Evolutionary conservation across 2,113 vertebrate genomes (phyloP), one percentile per base, ranked within the genome.

Genomic region (Corythoichthys haematopterus): DNA sequence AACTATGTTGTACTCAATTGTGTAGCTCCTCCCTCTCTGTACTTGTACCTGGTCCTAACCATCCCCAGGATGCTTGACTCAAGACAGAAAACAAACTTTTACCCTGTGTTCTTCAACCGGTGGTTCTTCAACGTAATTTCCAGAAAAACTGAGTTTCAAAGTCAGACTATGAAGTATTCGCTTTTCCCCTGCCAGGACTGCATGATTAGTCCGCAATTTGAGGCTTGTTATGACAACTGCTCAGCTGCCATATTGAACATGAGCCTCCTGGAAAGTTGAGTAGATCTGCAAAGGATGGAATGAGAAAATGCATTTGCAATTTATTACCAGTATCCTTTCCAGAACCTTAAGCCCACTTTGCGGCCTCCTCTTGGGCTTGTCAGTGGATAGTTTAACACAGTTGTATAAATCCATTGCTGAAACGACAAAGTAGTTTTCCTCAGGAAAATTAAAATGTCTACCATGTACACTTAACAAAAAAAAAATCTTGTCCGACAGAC

Each of bases 191-290:
- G 66, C 51, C 45, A 57, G 69, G 48, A 43, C 69, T 20, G 43
- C 36, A 46, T 63, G 64, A 20, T 66, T 62, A 65, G 60, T 70
- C 73, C 65, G 66, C 52, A 55, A 64, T 72, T 60, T 15, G 55
- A 67, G 65, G 9, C 40, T 68, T 68, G 69, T 20, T 71, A 69
- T 65, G 81, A 64, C 63, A 6, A 3, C 13, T 58, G 36, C 36
- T 15, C 36, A 59, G 35, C 28, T 33, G 52, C 20, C 20, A 55
- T 55, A 20, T 20, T 33, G 52, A 16, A 61, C 59, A 45, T 28
- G 12, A 62, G 59, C 43, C 40, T 45, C n/a, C 40, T 57, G 55
- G 35, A 57, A 57, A 37, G 55, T 33, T 33, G 12, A 36, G 33
- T 0, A 35, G 33, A 36, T 57, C 55, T 12, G 33, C 55, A 57